Conservation (phyloP, 1,140 invertebrate genomes). For the Bombus polaris region DNA sequence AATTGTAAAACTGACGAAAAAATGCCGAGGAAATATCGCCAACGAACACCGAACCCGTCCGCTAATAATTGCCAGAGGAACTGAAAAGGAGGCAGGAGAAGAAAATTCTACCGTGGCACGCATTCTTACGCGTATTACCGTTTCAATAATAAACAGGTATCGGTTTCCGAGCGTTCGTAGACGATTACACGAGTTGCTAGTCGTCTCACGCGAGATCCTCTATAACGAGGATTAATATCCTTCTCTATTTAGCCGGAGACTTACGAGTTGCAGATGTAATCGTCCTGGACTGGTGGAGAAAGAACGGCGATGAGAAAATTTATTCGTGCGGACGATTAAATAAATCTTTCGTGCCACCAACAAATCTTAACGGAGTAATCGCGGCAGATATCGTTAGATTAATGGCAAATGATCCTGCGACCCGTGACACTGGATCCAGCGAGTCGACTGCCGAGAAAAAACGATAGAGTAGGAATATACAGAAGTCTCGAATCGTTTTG, state of each 20-base stretch:
- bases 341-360: constrained; percentile 54
- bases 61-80: background rate
- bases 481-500: background rate
- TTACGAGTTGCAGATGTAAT: constrained; percentile 33
- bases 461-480: background rate
- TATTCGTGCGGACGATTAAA: constrained; percentile 28
- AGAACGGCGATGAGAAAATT: constrained; percentile 51
- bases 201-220: constrained; percentile 25
- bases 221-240: constrained; percentile 59
- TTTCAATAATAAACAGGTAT: constrained; percentile 49
- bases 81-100: background rate
- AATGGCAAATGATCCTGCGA: constrained; percentile 35
- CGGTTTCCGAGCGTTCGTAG: constrained; percentile 5
- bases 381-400: constrained; percentile 47
- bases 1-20: background rate
- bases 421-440: background rate
- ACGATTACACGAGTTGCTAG: constrained; percentile 32
- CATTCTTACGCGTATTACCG: constrained; percentile 8
- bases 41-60: background rate
- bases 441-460: background rate
- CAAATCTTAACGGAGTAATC: constrained; percentile 47
- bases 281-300: constrained; percentile 17
- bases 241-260: constrained; percentile 27
- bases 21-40: background rate
- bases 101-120: constrained; percentile 1